Base-by-base conservation (phyloP, 2,113 vertebrate species). In the Calyptommatus sinebrachiatus region DNA sequence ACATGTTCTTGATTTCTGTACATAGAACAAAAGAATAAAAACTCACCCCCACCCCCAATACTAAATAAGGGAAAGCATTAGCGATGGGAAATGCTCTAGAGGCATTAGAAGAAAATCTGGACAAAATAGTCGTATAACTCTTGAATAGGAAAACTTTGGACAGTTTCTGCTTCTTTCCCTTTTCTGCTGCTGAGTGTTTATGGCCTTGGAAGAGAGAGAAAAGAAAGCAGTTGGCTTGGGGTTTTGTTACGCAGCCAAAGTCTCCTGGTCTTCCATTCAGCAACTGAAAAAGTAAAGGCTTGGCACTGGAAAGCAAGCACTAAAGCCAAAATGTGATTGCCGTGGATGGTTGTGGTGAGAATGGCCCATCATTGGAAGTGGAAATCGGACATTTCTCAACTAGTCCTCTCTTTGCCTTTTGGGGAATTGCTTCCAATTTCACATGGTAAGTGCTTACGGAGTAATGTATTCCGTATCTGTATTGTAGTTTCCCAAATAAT, bases 51-150 rank as follows among this genome's bases (percentile, higher is more conserved):
- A 18, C 26, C 31, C 71, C 46, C 20, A 65, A 73, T 22, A 35
- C 71, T 60, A 60, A 80, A 68, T 80, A 74, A 78, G 68, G 76
- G 76, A 70, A 80, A 66, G 65, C 4, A 48, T 74, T 67, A 29
- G 57, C 67, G 24, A 22, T 31, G 12, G 46, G 24, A 73, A 74
- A 28, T 20, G 21, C 20, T 67, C 71, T 26, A 67, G 46, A 45
- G 48, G 29, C 48, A 67, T 57, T 73, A 68, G 50, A 28, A 20
- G 50, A 35, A 50, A 66, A 11, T 28, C 71, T 53, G 18, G 48
- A 29, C 66, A 35, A 70, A 69, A 50, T 53, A 61, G 20, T 21
- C 24, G 26, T 67, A n/a, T 74, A n/a, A 68, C 16, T 41, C 63
- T 73, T 18, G 45, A 28, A 31, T 26, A 73, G 57, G n/a, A 20